These are phyloP conservation scores for Tenebrio molitor DNA, from an alignment of 1,140 invertebrate genomes.

Conservation along the genomic window DNA sequence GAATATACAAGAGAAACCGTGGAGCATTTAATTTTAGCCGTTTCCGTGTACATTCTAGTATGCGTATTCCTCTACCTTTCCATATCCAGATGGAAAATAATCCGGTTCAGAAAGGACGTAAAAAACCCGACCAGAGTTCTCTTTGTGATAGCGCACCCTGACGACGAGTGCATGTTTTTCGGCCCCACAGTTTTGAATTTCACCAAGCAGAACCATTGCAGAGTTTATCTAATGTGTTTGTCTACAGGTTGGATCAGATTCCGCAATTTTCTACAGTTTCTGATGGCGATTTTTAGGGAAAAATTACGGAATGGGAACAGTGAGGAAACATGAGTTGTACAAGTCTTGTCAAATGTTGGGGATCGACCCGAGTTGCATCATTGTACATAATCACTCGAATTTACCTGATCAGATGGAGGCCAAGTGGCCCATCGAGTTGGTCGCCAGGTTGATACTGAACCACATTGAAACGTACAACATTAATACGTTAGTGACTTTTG, in stretches of 20 bases:
- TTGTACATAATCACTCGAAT: conserved; percentile 77
- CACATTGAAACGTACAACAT: conserved; percentile 82
- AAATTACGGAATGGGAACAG: conserved; percentile 77
- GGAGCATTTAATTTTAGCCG: conserved; percentile 63
- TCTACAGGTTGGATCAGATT: conserved; percentile 82
- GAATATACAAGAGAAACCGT: conserved; percentile 62
- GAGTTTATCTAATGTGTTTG: conserved; percentile 88
- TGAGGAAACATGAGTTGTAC: conserved; percentile 84
- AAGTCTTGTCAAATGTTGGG: conserved; percentile 82
- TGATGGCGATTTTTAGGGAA: conserved; percentile 79
- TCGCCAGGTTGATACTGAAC: conserved; percentile 80
- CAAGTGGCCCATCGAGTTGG: conserved; percentile 81
- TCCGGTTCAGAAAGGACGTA: conserved; percentile 64
- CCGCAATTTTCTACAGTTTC: too few relatives aligned
- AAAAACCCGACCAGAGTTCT: conserved; percentile 74
- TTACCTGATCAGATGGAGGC: conserved; percentile 82
- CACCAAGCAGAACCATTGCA: conserved; percentile 72
- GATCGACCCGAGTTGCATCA: conserved; percentile 82
- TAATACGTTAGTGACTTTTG: conserved; percentile 92
- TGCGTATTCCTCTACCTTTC: conserved; percentile 61
- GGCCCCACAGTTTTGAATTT: conserved; percentile 88
- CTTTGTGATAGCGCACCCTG: conserved; percentile 93
- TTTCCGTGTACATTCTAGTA: conserved; percentile 60
- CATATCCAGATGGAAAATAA: conserved; percentile 54
- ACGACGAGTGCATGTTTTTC: conserved; percentile 99